Percentiles rank a stretch among this genome's conserved stretches.
phyloP scores from a whole-genome alignment of 2,888 invertebrate genomes.

The Spicauda simplicius region DNA sequence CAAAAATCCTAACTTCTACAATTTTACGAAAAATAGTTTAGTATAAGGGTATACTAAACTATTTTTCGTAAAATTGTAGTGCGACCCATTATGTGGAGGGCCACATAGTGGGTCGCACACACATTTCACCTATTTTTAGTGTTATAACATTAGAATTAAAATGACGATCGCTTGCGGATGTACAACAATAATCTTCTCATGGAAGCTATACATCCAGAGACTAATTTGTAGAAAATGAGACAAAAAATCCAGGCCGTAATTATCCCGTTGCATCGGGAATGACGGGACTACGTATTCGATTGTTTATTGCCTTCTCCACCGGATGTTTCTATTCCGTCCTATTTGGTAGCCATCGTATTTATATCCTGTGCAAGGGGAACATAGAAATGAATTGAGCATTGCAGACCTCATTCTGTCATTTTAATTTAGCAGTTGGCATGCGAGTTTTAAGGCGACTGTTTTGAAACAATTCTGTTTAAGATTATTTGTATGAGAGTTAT shows the following conservation, averaged over 20 bases:
- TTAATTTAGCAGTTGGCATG: neutral
- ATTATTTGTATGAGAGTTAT: neutral
- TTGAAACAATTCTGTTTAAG: neutral
- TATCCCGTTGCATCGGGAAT: slow-evolving; percentile 65
- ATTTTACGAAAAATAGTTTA: no score
- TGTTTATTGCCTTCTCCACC: slow-evolving; percentile 73
- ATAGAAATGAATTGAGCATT: slow-evolving; percentile 26
- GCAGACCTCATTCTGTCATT: neutral
- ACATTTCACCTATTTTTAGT: no score
- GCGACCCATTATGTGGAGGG: no score
- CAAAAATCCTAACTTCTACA: no score
- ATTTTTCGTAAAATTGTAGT: no score
- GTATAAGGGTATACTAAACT: no score
- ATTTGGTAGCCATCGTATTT: slow-evolving; percentile 51
- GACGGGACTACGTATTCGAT: slow-evolving; percentile 63
- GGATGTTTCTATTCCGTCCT: slow-evolving; percentile 69
- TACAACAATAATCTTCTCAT: neutral
- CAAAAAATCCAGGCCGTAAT: slow-evolving; percentile 59
- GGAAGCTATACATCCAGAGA: neutral
- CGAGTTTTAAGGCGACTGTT: neutral
- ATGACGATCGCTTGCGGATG: neutral
- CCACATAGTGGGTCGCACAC: no score
- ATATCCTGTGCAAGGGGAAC: slow-evolving; percentile 42
- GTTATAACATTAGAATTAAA: no score
- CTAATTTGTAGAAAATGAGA: slow-evolving; percentile 35